phyloP scores from a whole-genome alignment of 2,888 invertebrate species.

The Trissoscelio sp. region DNA sequence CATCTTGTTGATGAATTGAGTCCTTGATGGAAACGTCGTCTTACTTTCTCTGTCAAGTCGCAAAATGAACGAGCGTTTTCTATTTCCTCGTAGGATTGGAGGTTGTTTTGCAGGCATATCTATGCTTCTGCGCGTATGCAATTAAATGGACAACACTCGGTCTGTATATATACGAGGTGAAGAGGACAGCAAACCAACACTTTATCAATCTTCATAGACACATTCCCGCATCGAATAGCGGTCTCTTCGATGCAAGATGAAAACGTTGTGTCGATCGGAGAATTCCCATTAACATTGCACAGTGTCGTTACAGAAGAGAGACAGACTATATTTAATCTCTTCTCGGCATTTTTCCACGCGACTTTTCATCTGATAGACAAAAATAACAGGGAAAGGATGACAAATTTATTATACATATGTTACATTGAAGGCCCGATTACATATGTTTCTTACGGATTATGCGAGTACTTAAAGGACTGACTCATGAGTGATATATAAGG shows the following conservation, averaged over 20 bases:
- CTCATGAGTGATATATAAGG: constrained; percentile 36
- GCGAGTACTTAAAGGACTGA: constrained; percentile 18
- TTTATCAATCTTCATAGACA: constrained; percentile 66
- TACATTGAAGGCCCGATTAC: constrained; percentile 27
- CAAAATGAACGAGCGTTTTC: constrained; percentile 60
- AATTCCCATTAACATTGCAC: constrained; percentile 55
- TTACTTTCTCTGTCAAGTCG: constrained; percentile 62
- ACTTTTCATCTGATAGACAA: constrained; percentile 8
- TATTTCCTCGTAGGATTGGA: constrained; percentile 46
- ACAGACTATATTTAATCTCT: constrained; percentile 29
- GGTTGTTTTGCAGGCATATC: constrained; percentile 33
- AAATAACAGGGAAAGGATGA: constrained; percentile 22
- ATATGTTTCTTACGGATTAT: constrained; percentile 45
- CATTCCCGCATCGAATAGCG: constrained; percentile 58
- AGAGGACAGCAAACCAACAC: constrained; percentile 68
- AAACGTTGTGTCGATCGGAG: constrained; percentile 47
- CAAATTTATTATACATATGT: constrained; percentile 44
- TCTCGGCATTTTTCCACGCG: not conserved
- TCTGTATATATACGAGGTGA: constrained; percentile 51
- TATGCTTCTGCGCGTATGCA: constrained; percentile 53
- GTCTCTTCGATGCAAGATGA: constrained; percentile 42
- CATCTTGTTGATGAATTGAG: constrained; percentile 56
- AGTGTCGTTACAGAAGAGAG: constrained; percentile 33
- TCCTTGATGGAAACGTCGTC: constrained; percentile 50
- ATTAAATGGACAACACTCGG: constrained; percentile 63